Base-by-base conservation (phyloP, 1,140 invertebrate species). In the Lucilia sericata region DNA sequence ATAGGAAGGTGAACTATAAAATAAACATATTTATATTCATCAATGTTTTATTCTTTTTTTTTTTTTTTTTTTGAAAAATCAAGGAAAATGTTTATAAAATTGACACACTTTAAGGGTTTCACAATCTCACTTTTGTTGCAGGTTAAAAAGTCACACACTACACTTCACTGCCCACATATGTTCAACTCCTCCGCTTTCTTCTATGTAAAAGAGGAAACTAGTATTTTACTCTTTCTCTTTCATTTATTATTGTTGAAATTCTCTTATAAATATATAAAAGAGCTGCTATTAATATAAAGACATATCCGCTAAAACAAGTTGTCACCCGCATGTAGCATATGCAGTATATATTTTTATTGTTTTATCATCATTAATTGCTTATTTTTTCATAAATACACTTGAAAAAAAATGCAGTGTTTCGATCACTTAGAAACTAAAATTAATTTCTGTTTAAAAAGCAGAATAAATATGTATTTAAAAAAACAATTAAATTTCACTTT, bases 61-160 rank as follows among this genome's bases (percentile, higher is more conserved):
- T 1, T 49, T 5, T 49, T 49, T 1, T 55, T 55, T 55, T 55
- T 55, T 17, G 5, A 12, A 55, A 55, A 55, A 55, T 55, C 51
- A 14, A 55, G 51, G 51, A 55, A 55, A 55, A 55, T 55, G 51
- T 55, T 55, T 55, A 55, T 55, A 55, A 14, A 55, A 70, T 70
- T 70, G 65, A 70, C 65, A 70, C 65, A 70, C 65, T 70, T 70
- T 70, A 70, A 70, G 25, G 65, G 65, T 70, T 70, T 70, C 65
- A 70, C 65, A 70, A 70, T 70, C 65, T 21, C 42, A 42, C 42
- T 42, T 42, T 42, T n/a, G 17, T 70, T 70, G 12, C 65, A 70
- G 65, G 65, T 70, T 70, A 70, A 70, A 70, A 25, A 70, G 65
- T 70, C 65, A 70, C 17, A 55, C 12, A 55, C 65, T 25, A 21